Conservation (phyloP, 2,797 vertebrate species). For the Pangasius krempfi region DNA sequence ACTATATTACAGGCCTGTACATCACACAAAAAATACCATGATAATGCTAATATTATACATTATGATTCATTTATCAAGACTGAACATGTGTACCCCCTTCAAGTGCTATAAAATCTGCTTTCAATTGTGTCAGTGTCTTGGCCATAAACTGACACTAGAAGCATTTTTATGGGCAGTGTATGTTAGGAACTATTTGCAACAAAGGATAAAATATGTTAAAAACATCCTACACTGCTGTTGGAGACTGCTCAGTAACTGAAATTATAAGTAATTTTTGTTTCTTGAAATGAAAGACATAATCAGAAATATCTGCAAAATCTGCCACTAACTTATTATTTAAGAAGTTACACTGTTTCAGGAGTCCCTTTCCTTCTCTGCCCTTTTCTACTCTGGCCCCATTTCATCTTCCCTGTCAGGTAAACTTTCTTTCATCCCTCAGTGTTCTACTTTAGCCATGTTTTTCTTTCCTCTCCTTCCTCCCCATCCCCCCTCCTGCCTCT, state of each 20-base stretch:
- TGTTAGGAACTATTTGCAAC: neutral
- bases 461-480: neutral
- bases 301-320: neutral
- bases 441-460: slow-evolving; percentile 27
- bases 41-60: neutral
- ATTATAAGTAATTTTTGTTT: neutral
- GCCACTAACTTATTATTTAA: neutral
- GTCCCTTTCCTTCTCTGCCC: neutral
- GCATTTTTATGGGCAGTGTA: neutral
- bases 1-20: neutral
- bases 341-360: neutral
- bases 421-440: slow-evolving; percentile 19
- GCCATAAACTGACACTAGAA: neutral
- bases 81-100: neutral
- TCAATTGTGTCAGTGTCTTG: neutral
- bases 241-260: neutral
- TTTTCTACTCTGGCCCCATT: slow-evolving; percentile 15
- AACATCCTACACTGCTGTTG: neutral
- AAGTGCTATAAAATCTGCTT: neutral
- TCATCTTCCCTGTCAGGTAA: slow-evolving; percentile 22
- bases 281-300: neutral
- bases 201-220: slow-evolving; percentile 1
- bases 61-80: neutral
- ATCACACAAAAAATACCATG: neutral
- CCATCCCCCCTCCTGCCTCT: neutral